These are phyloP conservation scores for Manduca sexta DNA, from an alignment of 1,140 invertebrate species.

Conservation along the genomic window DNA sequence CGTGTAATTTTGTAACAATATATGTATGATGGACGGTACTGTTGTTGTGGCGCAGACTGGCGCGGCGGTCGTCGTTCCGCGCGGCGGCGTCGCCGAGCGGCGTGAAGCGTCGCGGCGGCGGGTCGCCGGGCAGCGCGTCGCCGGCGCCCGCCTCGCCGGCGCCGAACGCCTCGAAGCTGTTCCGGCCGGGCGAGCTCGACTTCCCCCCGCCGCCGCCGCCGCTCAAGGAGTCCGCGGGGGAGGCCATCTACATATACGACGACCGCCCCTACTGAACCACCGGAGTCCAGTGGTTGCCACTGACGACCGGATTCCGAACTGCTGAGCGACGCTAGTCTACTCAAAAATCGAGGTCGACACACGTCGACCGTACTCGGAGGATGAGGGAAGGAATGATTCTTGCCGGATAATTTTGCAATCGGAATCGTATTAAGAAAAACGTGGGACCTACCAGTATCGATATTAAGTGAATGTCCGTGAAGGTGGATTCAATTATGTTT, in stretches of 20 bases:
- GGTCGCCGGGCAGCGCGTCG: constrained; percentile 58
- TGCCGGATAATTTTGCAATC: constrained; percentile 45
- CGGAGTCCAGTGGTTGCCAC: too few relatives aligned
- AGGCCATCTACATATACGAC: constrained; percentile 74
- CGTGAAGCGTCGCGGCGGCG: constrained; percentile 58
- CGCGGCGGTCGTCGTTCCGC: constrained; percentile 74
- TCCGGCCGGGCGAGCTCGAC: constrained; percentile 68
- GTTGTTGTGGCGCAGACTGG: constrained; percentile 57
- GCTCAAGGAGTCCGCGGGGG: constrained; percentile 78
- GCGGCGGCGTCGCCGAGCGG: constrained; percentile 49
- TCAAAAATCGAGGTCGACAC: background rate
- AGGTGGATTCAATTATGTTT: too few relatives aligned
- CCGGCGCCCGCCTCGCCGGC: constrained; percentile 75
- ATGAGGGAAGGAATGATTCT: constrained; percentile 32
- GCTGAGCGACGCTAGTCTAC: background rate
- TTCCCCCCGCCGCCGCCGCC: constrained; percentile 75
- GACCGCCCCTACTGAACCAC: constrained; percentile 53
- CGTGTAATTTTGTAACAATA: too few relatives aligned
- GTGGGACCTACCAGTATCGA: constrained; percentile 44
- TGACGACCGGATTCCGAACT: background rate
- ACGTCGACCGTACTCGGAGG: background rate
- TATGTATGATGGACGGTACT: too few relatives aligned
- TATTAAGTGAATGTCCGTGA: constrained; percentile 9
- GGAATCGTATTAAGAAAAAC: constrained; percentile 31
- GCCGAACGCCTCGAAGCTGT: constrained; percentile 63